phyloP scores from a whole-genome alignment of 2,797 vertebrate species.

The Gallinago nigripennis region DNA sequence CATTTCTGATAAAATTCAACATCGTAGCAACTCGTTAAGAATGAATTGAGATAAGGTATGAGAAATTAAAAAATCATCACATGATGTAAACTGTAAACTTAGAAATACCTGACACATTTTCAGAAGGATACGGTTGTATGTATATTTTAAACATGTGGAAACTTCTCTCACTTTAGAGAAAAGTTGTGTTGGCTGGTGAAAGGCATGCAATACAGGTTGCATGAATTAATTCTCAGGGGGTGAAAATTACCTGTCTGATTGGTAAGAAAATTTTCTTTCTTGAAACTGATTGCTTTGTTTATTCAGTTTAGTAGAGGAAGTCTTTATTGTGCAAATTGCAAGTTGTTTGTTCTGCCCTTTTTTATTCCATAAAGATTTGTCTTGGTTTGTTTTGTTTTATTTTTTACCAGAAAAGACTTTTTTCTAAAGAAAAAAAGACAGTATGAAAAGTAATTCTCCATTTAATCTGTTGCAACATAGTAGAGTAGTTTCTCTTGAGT shows the following conservation, averaged over 20 bases:
- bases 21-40: neutral
- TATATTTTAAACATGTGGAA: neutral
- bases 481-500: conserved; percentile 4
- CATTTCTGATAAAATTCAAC: neutral
- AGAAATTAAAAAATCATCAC: neutral
- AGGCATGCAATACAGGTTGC: neutral
- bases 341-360: conserved; percentile 39
- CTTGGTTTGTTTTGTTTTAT: neutral
- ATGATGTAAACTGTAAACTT: neutral
- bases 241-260: conserved; percentile 35
- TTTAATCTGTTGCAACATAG: neutral
- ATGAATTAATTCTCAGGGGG: neutral
- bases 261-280: conserved; percentile 51
- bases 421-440: neutral
- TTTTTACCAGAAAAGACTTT: neutral
- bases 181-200: neutral
- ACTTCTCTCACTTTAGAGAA: neutral
- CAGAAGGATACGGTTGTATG: neutral
- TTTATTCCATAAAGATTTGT: conserved; percentile 6
- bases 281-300: conserved; percentile 54
- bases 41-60: neutral
- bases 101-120: neutral
- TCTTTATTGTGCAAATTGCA: conserved; percentile 59
- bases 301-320: conserved; percentile 44
- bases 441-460: neutral